Evolutionary conservation across 2,113 vertebrate genomes (phyloP).

Genomic region (Myrmecobius fasciatus): DNA sequence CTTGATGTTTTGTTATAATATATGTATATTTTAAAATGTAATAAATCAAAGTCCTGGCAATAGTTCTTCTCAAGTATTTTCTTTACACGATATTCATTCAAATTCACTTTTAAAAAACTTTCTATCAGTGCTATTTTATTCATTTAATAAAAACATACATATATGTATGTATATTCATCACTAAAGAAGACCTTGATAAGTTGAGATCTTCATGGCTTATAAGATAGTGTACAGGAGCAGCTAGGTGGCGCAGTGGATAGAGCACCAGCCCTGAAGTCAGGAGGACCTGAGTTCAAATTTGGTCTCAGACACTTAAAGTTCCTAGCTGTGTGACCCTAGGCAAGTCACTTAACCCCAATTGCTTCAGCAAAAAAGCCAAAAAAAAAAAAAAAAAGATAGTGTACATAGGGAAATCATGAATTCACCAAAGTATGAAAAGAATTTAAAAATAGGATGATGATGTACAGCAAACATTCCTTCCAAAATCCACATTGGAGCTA

Average conservation of each 20-base stretch:
- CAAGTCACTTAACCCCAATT: too few species aligned
- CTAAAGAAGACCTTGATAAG: background rate
- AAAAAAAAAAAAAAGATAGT: too few species aligned
- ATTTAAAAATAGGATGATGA: background rate
- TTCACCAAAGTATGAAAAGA: background rate
- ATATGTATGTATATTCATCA: background rate
- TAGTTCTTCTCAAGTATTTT: background rate
- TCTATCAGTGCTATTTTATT: background rate
- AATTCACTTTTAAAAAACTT: background rate
- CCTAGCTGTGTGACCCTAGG: too few species aligned
- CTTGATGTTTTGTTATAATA: background rate
- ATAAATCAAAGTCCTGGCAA: background rate
- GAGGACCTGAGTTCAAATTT: too few species aligned
- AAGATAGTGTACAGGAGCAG: too few species aligned
- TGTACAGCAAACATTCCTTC: background rate
- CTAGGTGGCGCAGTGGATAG: too few species aligned
- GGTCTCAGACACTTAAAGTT: too few species aligned
- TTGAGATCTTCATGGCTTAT: background rate
- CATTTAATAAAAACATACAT: background rate
- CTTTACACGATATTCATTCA: background rate
- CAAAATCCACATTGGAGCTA: background rate
- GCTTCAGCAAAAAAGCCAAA: too few species aligned
- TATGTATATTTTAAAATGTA: constrained; percentile 29
- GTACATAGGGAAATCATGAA: background rate
- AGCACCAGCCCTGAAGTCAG: too few species aligned